Conservation (phyloP, 2,797 vertebrate genomes). For the Lutjanus campechanus region DNA sequence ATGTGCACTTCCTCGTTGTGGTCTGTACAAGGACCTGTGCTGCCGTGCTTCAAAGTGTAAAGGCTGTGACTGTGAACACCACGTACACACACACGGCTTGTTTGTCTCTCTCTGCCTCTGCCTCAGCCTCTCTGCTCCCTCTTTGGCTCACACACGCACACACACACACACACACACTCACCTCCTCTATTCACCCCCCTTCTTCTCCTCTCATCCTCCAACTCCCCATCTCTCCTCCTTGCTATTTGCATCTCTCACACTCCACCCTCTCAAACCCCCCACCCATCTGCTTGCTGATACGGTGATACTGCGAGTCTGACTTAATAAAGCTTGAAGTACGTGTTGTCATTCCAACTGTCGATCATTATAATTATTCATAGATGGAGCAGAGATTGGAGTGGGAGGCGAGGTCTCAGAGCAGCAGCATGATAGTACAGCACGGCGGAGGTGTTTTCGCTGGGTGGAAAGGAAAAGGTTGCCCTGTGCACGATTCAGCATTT, state of each 20-base stretch:
- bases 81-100: conserved; percentile 22
- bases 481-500: conserved; percentile 72
- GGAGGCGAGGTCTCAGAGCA: conserved; percentile 77
- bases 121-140: conserved; percentile 23
- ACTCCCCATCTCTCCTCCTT: conserved; percentile 51
- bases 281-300: conserved; percentile 73
- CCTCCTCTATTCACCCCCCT: conserved; percentile 12
- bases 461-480: conserved; percentile 53
- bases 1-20: conserved; percentile 45
- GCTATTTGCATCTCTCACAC: conserved; percentile 66
- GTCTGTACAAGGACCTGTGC: conserved; percentile 40
- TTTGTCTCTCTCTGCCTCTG: conserved; percentile 32
- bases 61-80: conserved; percentile 9
- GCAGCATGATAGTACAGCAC: conserved; percentile 57
- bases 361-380: conserved; percentile 85
- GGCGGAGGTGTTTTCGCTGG: conserved; percentile 61
- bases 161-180: background rate
- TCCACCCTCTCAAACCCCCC: conserved; percentile 28
- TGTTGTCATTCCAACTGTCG: conserved; percentile 82
- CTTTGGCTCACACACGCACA: conserved; percentile 18
- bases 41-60: conserved; percentile 32
- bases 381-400: conserved; percentile 80
- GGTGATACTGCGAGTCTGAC: conserved; percentile 73
- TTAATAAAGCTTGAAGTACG: conserved; percentile 85
- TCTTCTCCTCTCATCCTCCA: conserved; percentile 46